A percentile compares a stretch with the other conserved stretches of the same genome.
Conservation (phyloP, 1,140 invertebrate species). For the Drosophila lacertosa region DNA sequence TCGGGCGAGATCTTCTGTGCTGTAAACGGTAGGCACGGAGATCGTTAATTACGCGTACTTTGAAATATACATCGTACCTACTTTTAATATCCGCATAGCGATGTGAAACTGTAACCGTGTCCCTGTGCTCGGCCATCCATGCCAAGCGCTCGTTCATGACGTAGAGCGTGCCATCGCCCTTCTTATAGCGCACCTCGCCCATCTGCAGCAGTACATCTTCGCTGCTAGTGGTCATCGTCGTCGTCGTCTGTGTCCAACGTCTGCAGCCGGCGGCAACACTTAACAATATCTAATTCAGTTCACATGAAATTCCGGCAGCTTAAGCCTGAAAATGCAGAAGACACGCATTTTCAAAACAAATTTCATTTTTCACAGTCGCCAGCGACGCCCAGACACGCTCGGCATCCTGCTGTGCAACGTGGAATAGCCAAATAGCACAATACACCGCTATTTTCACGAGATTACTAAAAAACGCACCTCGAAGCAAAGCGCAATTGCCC, state of each 20-base stretch:
- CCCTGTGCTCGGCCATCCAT: slow-evolving; percentile 97
- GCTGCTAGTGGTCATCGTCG: slow-evolving; percentile 81
- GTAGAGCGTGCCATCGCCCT: slow-evolving; percentile 97
- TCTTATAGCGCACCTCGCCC: slow-evolving; percentile 96
- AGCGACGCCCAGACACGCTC: background rate
- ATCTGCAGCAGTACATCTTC: slow-evolving; percentile 98
- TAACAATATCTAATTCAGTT: slow-evolving; percentile 26
- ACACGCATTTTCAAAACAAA: slow-evolving; percentile 12
- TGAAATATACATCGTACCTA: slow-evolving; percentile 84
- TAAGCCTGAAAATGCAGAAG: slow-evolving; percentile 21
- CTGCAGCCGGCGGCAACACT: slow-evolving; percentile 38
- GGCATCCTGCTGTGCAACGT: slow-evolving; percentile 8
- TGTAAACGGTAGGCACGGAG: too few species aligned
- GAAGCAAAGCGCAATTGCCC: slow-evolving; percentile 22
- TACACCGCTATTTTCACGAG: slow-evolving; percentile 43
- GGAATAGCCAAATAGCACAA: slow-evolving; percentile 34
- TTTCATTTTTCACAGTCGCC: slow-evolving; percentile 2
- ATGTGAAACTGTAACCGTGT: slow-evolving; percentile 96
- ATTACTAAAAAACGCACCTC: slow-evolving; percentile 55
- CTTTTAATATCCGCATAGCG: slow-evolving; percentile 98
- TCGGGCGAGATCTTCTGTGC: slow-evolving; percentile 99
- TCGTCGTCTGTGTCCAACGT: slow-evolving; percentile 12
- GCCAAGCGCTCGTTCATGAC: slow-evolving; percentile 97
- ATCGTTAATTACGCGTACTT: background rate
- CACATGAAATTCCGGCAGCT: slow-evolving; percentile 38